Evolutionary conservation across 1,140 invertebrate genomes (phyloP).

Genomic region (Philopotamus ludificatus): DNA sequence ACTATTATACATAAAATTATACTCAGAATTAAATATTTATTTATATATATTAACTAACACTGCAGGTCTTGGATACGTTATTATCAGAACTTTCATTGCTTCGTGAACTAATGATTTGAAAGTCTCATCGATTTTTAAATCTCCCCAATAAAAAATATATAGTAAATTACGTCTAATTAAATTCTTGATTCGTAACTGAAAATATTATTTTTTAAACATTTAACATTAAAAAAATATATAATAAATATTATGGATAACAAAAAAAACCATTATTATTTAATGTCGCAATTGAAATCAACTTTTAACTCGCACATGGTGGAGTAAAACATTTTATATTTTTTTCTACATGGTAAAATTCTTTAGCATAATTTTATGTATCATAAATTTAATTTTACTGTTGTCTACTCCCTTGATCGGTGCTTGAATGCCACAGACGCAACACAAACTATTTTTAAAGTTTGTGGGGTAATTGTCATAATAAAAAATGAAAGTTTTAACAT

Average conservation of each 20-base stretch:
- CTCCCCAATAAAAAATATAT: constrained; percentile 55
- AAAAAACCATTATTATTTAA: no score
- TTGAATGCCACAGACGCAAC: no score
- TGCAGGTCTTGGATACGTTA: constrained; percentile 57
- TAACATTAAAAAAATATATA: constrained; percentile 10
- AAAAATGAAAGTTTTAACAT: no score
- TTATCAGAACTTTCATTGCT: constrained; percentile 56
- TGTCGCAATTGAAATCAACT: no score
- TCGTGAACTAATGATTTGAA: constrained; percentile 50
- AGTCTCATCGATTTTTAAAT: constrained; percentile 44
- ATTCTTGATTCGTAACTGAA: constrained; percentile 51
- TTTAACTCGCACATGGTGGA: no score
- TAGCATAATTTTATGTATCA: no score
- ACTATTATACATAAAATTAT: constrained; percentile 41
- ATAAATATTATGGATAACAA: not conserved
- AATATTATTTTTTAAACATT: constrained; percentile 18
- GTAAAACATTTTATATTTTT: no score
- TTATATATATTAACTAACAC: constrained; percentile 50
- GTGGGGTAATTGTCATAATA: no score
- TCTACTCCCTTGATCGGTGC: no score
- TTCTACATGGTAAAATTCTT: no score
- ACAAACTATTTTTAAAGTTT: no score
- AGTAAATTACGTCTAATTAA: constrained; percentile 54
- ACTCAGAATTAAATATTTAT: not conserved
- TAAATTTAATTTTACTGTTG: no score